Base-by-base conservation (phyloP, 2,113 vertebrate species). In the Rhinoptilus africanus region DNA sequence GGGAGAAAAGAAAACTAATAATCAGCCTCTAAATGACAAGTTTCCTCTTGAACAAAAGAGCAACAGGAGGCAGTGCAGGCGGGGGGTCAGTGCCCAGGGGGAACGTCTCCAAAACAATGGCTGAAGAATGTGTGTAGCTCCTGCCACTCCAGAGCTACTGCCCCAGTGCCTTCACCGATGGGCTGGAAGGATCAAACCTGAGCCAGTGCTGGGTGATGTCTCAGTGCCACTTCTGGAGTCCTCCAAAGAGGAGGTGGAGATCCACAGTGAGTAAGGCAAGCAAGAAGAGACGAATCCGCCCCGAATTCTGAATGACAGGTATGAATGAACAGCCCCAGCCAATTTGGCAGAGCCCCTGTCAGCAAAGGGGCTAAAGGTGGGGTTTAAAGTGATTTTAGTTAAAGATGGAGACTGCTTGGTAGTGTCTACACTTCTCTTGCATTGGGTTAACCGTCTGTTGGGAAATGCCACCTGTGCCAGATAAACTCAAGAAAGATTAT, bases 1-100 rank as follows among this genome's bases (percentile, higher is more conserved):
- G 51, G 64, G 85, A 97, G 94, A 97, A 97, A 94, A 91, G 96
- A 96, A 96, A 97, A 97, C 92, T 97, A 97, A 95, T 96, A 96
- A 97, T 97, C 95, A 94, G 93, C 91, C 89, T 97, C 93, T 94
- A 94, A 97, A 97, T 82, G 81, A 93, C 87, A 90, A 92, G 93
- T 92, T 93, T 96, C 86, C 82, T 80, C 86, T 91, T 82, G 83
- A 96, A 98, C 96, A 98, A 97, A 97, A 93, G 93, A 98, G 89
- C 94, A 94, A 91, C 92, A 95, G 97, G 97, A 97, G 96, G 95
- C 56, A 85, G 88, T 74, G 88, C 90, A 90, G 82, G 84, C 60
- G 3, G 9, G 96, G 90, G n/a, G 75, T 81, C 89, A 75, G 56
- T 97, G 87, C 86, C 88, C 95, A 82, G 94, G 95, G 96, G 92